A percentile compares a stretch with the other conserved stretches of the same genome.
phyloP scores from a whole-genome alignment of 2,113 vertebrate species.

The Rhineura floridana region DNA sequence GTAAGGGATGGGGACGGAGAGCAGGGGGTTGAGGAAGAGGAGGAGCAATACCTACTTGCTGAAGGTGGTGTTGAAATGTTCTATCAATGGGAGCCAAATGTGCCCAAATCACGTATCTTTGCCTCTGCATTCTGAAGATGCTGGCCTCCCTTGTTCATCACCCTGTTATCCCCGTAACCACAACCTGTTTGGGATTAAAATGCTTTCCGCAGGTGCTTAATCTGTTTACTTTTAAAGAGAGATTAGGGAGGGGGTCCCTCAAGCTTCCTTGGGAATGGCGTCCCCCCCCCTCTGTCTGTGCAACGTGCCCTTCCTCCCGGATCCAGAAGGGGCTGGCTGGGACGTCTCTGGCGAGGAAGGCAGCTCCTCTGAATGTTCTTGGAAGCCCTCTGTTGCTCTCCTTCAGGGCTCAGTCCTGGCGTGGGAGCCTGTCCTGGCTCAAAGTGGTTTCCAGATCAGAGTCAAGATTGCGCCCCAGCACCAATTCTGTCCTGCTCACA shows the following conservation, averaged over 20 bases:
- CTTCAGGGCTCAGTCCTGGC: background rate
- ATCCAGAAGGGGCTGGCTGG: too few species aligned
- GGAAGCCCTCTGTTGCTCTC: background rate
- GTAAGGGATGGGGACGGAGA: too few species aligned
- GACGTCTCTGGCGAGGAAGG: background rate
- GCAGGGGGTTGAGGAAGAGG: background rate
- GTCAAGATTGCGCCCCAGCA: background rate
- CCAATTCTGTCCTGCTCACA: accelerated
- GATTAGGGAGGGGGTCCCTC: too few species aligned
- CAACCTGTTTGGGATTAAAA: too few species aligned
- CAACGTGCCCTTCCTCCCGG: too few species aligned
- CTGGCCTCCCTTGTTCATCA: background rate
- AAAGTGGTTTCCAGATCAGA: background rate
- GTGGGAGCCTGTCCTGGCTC: background rate
- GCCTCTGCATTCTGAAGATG: background rate
- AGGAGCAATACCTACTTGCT: background rate
- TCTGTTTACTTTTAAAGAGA: too few species aligned
- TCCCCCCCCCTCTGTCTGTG: too few species aligned
- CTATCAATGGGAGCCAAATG: background rate
- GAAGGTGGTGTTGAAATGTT: background rate
- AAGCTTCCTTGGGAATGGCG: too few species aligned
- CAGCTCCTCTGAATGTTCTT: background rate
- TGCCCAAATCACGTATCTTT: too few species aligned
- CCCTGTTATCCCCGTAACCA: too few species aligned
- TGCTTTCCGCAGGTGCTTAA: too few species aligned